A percentile compares a stretch with the other conserved stretches of the same genome.
Evolutionary conservation across 2,113 vertebrate species (phyloP).

Genomic region (Phoenicopterus ruber): DNA sequence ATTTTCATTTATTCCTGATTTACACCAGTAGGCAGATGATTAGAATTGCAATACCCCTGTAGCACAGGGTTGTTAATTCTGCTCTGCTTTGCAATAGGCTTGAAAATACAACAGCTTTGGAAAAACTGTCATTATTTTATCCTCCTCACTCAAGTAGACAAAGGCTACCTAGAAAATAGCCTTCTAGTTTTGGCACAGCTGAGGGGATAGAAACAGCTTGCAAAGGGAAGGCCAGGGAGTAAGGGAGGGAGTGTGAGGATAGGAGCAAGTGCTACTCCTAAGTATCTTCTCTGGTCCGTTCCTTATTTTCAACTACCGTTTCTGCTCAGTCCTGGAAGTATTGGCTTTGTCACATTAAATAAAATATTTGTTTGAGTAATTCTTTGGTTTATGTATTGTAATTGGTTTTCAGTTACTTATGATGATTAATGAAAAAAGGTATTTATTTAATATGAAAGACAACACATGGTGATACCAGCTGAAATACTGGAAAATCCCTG

Average conservation of each 20-base stretch:
- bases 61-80: background rate
- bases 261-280: background rate
- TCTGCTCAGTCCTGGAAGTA: background rate
- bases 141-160: background rate
- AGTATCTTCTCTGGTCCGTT: background rate
- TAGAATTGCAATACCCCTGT: background rate
- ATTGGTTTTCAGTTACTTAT: background rate
- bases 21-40: background rate
- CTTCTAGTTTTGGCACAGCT: background rate
- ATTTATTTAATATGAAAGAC: background rate
- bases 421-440: background rate
- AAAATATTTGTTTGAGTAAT: background rate
- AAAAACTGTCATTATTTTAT: background rate
- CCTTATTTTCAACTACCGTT: background rate
- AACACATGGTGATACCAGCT: background rate
- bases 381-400: background rate
- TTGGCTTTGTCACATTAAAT: background rate
- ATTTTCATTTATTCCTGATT: background rate
- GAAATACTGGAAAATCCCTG: slow-evolving; percentile 41
- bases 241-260: background rate
- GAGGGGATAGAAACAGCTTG: background rate
- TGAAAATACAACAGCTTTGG: background rate
- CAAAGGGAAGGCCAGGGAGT: background rate
- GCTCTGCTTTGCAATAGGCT: background rate
- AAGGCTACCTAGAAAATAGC: background rate